Conservation (phyloP, 2,797 vertebrate genomes). For the Neosilurus mollespiculum region DNA sequence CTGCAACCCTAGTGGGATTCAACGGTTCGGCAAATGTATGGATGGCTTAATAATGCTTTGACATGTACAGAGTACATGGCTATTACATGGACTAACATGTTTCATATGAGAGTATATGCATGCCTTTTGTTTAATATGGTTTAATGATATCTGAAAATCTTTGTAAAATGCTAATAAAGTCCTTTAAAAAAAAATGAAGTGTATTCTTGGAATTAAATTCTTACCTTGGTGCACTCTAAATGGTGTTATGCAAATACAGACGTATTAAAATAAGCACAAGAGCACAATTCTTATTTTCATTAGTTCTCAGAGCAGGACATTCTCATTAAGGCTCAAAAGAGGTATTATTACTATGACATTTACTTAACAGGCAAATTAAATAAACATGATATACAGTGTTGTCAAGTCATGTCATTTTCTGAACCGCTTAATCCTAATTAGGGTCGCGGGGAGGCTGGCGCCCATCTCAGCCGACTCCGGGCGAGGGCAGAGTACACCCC, state of each 20-base stretch:
- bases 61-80: not conserved
- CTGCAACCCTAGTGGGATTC: no score
- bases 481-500: no score
- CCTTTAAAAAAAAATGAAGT: not conserved
- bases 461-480: no score
- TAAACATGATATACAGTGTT: no score
- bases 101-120: constrained; percentile 1
- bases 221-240: constrained; percentile 2
- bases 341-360: not conserved
- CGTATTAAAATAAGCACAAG: constrained; percentile 1
- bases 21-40: no score
- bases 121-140: not conserved
- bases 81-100: not conserved
- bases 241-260: not conserved
- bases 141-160: not conserved
- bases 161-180: not conserved
- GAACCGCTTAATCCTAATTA: no score
- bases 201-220: not conserved
- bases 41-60: not conserved
- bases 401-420: no score
- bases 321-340: not conserved
- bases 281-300: not conserved
- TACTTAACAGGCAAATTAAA: no score
- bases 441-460: no score
- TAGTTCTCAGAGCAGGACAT: not conserved